Percentiles rank a stretch among this genome's conserved stretches.
phyloP scores from a whole-genome alignment of 2,113 vertebrate genomes.

The Oryzias javanicus region DNA sequence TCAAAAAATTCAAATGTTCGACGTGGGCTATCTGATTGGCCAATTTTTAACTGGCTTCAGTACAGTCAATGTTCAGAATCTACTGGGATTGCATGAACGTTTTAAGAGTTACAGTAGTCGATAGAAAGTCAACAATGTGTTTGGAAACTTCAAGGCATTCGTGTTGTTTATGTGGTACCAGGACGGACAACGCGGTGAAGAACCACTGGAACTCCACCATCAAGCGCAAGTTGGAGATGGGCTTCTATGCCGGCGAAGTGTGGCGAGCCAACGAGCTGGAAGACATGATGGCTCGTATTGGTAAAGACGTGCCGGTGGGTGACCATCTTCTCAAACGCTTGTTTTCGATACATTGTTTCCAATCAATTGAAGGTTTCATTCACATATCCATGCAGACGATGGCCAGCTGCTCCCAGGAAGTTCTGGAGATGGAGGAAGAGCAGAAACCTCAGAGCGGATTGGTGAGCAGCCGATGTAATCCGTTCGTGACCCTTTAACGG shows the following conservation, averaged over 20 bases:
- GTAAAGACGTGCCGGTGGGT: slow-evolving; percentile 62
- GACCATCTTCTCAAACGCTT: not conserved
- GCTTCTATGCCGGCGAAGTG: slow-evolving; percentile 82
- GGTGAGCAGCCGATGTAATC: slow-evolving; percentile 40
- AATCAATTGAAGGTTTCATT: not conserved
- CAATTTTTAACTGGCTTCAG: no score
- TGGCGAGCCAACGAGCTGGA: slow-evolving; percentile 80
- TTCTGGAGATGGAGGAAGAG: slow-evolving; percentile 40
- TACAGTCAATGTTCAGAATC: no score
- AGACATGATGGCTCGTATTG: slow-evolving; percentile 65
- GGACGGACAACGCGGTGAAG: slow-evolving; percentile 97
- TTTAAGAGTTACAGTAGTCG: no score
- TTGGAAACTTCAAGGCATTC: no score
- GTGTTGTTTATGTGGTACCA: slow-evolving; percentile 43
- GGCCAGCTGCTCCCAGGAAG: slow-evolving; percentile 42
- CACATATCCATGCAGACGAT: slow-evolving; percentile 45
- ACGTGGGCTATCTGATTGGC: no score
- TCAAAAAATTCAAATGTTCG: no score
- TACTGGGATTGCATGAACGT: no score
- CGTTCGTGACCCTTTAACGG: not conserved
- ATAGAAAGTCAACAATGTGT: no score
- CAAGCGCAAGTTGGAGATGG: slow-evolving; percentile 92
- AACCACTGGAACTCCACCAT: slow-evolving; percentile 99
- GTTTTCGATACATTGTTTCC: not conserved
- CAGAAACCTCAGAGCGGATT: slow-evolving; percentile 33